Base-by-base conservation (phyloP, 2,113 vertebrate species). In the Protobothrops flavoviridis region DNA sequence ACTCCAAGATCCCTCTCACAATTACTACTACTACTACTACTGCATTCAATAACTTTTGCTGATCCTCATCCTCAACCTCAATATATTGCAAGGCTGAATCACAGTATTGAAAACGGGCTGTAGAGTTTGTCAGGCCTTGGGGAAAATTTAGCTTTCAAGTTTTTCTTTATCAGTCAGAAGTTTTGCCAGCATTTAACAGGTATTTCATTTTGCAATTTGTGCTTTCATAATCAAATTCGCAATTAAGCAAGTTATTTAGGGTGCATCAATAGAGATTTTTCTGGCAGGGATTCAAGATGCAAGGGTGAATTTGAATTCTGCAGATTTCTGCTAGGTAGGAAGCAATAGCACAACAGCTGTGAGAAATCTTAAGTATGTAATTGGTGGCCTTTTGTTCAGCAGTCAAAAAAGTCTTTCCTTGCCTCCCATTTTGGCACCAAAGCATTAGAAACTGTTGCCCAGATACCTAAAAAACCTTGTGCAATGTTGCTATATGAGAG, bases 371-470 rank as follows among this genome's bases (percentile, higher is more conserved):
- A 95, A 96, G 94, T 9, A 55, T 56, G 85, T 50, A 91, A 95
- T 96, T 26, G 45, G 94, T 95, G 94, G 92, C 91, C 95, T 94
- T 96, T 97, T 97, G 95, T 97, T 96, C 85, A 52, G 92, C 92
- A 96, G 94, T 94, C 93, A 96, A 97, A 97, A 96, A 94, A 90
- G 93, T 93, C 89, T 93, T 92, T 97, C 95, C 95, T 94, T 93
- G 95, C 95, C 95, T 96, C 90, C 93, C 95, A 81, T 94, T 95
- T 96, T 92, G 86, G 85, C 95, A 94, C 93, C 87, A 91, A 96
- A 95, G 94, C 94, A 94, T 96, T 97, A 96, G 95, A 97, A 97
- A 95, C 94, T 95, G 96, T 97, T 97, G 96, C 96, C 95, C 95
- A 96, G 97, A 96, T 96, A 97, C 97, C 93, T 96, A 96, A 95